Percentiles rank a stretch among this genome's conserved stretches.
phyloP scores from a whole-genome alignment of 2,113 vertebrate species.

The Aptenodytes forsteri region DNA sequence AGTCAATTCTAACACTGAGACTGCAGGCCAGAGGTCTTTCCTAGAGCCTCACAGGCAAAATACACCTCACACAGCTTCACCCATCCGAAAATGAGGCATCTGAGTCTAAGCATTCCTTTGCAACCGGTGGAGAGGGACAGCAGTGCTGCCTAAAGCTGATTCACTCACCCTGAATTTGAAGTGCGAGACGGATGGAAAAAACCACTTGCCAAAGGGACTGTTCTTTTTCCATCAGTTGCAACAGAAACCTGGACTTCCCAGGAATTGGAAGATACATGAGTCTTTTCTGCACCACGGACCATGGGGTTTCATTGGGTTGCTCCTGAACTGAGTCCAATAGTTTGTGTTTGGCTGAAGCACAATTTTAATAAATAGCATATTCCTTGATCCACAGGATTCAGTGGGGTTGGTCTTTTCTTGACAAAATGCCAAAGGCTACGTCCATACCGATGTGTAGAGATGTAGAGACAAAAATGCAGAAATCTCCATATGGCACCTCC shows the following conservation, averaged over 20 bases:
- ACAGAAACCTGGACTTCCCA: not conserved
- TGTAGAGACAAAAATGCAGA: not conserved
- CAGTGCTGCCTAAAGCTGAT: not conserved
- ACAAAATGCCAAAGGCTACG: not conserved
- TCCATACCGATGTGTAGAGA: not conserved
- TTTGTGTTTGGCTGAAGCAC: not conserved
- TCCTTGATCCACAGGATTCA: not conserved
- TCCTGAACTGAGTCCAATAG: not conserved
- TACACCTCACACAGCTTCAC: not conserved
- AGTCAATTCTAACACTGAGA: fast-evolving
- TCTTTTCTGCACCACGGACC: not conserved
- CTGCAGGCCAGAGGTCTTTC: not conserved
- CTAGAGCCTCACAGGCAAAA: not conserved
- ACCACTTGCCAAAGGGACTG: not conserved
- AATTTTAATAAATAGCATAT: not conserved
- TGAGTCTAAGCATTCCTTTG: not conserved
- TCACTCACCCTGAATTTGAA: not conserved
- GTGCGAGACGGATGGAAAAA: not conserved
- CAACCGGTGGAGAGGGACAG: not conserved
- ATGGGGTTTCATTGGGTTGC: fast-evolving
- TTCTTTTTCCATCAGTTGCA: not conserved
- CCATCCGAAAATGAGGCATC: not conserved
- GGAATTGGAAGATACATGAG: not conserved
- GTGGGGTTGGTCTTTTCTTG: not conserved
- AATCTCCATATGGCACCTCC: not conserved